Evolutionary conservation across 2,888 invertebrate species (phyloP), one percentile per base, ranked within the genome.

Genomic region (Portevinia maculata): DNA sequence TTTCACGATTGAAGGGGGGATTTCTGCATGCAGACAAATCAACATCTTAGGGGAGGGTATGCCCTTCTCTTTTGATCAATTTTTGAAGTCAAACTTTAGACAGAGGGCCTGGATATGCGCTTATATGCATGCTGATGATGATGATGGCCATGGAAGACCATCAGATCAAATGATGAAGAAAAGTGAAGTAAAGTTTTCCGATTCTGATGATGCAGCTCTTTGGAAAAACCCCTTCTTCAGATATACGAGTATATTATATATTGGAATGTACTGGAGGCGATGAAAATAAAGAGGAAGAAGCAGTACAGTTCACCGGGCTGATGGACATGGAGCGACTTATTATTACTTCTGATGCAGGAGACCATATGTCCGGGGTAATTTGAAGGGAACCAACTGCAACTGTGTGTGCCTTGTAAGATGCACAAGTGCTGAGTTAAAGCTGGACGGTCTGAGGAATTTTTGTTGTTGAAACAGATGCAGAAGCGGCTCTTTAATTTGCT

Each of bases 1-100:
- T 78, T 78, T 65, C 60, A 67, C 78, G 71, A 83, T 83, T 83
- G 78, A 83, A 78, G 83, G 52, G 78, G n/a, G 78, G 78, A 67
- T 83, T 83, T 67, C 83, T 62, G 60, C 74, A 69, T 69, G 74
- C 62, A 69, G 74, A 62, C 74, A 74, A 75, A 75, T 79, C 74
- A 75, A 75, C 74, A 67, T 74, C 67, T 41, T 39, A 19, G 7
- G 2, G 41, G 11, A 53, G 37, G 19, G 28, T 69, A 24, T 24
- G 28, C 21, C 53, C 11, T n/a, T 48, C 15, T 34, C 50, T 21
- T 60, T 60, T 60, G 59, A 52, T 34, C 19, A 46, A 50, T 75
- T 60, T 74, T 74, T 62, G 55, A 34, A 79, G 59, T 52, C 52
- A 53, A 48, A 60, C 24, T 79, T 62, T 55, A n/a, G 34, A 64